Evolutionary conservation across 2,113 vertebrate species (phyloP).

Genomic region (Microcebus murinus): DNA sequence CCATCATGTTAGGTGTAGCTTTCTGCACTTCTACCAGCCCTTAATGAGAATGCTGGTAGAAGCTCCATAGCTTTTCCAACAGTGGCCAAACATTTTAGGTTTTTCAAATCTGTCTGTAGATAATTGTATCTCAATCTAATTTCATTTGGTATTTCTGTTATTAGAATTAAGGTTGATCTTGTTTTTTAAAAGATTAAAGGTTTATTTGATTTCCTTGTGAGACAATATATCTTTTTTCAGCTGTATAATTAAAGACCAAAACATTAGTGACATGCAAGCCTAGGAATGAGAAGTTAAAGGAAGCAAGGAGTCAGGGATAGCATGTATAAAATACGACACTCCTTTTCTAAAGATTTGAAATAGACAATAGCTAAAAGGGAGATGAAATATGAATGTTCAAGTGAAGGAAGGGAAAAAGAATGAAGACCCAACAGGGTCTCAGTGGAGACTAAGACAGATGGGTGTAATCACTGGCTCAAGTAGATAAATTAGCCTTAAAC

Average conservation of each 20-base stretch:
- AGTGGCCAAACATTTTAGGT: not conserved
- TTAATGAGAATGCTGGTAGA: not conserved
- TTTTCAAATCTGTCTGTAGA: not conserved
- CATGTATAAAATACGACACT: not conserved
- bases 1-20: not conserved
- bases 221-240: not conserved
- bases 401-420: not conserved
- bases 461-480: conserved; percentile 32
- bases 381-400: not conserved
- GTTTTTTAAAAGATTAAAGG: not conserved
- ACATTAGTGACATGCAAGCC: not conserved
- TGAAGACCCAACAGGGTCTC: not conserved
- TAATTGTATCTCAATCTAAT: not conserved
- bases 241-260: not conserved
- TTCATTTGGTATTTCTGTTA: not conserved
- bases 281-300: not conserved
- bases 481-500: conserved; percentile 48
- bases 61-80: not conserved
- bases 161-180: not conserved
- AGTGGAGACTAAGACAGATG: conserved; percentile 43
- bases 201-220: not conserved
- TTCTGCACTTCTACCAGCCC: not conserved
- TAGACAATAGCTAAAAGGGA: not conserved
- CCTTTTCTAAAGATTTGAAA: not conserved
- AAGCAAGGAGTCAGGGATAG: not conserved